phyloP scores from a whole-genome alignment of 2,888 invertebrate genomes.

The Rhagium mordax region DNA sequence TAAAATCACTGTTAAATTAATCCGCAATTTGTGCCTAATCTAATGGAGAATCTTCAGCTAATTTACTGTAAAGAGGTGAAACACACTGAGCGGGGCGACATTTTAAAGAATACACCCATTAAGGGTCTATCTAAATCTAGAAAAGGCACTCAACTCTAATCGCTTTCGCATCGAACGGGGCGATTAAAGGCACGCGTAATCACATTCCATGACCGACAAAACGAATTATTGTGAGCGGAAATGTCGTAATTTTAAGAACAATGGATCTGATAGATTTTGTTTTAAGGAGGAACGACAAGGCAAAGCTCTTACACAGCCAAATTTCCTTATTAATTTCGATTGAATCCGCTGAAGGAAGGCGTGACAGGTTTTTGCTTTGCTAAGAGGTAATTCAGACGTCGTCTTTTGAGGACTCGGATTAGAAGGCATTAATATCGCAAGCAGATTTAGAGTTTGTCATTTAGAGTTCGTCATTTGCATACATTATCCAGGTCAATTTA shows the following conservation, averaged over 20 bases:
- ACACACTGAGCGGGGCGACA: background rate
- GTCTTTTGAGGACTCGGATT: background rate
- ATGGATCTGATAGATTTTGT: conserved; percentile 26
- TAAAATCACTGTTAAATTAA: background rate
- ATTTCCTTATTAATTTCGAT: conserved; percentile 30
- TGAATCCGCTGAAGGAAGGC: background rate
- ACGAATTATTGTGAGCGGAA: conserved; percentile 31
- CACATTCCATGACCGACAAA: conserved; percentile 28
- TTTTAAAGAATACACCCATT: conserved; percentile 23
- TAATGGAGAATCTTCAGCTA: background rate
- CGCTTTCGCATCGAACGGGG: conserved; percentile 14
- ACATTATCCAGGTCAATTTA: background rate
- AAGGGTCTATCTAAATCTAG: conserved; percentile 12
- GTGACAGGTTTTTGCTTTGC: conserved; percentile 5
- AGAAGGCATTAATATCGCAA: background rate
- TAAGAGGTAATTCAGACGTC: background rate
- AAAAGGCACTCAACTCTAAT: conserved; percentile 22
- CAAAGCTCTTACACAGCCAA: conserved; percentile 15
- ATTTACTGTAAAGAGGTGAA: background rate
- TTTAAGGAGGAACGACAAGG: conserved; percentile 29
- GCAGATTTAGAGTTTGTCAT: background rate
- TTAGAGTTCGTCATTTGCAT: background rate
- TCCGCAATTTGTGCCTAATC: background rate
- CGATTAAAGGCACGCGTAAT: conserved; percentile 29
- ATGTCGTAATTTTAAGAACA: conserved; percentile 29